These are phyloP conservation scores for Camelus bactrianus DNA, from an alignment of 2,113 vertebrate species.

Conservation along the genomic window DNA sequence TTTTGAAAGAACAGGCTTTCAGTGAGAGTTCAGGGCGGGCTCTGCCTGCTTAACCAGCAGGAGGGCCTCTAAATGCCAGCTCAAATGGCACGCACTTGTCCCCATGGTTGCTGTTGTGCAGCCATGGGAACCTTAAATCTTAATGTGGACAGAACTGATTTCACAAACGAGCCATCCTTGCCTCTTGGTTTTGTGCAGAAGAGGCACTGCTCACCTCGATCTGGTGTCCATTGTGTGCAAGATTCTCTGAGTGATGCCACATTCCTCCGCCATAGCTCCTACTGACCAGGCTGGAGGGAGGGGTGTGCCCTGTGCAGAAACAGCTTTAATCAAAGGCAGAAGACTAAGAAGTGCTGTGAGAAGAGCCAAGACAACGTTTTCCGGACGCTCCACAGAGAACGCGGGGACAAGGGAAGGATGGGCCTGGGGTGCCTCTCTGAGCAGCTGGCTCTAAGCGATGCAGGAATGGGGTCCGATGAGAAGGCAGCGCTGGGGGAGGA, in stretches of 20 bases:
- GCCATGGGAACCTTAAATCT: neutral
- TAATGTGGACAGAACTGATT: neutral
- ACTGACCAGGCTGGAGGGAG: neutral
- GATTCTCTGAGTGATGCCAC: neutral
- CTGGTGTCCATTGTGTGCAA: neutral
- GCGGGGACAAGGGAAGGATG: too few relatives aligned
- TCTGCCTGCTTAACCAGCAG: neutral
- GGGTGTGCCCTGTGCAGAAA: neutral
- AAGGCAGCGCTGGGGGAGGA: accelerated
- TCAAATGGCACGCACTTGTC: neutral
- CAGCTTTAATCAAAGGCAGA: neutral
- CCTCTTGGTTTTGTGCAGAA: neutral
- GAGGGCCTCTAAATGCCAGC: neutral
- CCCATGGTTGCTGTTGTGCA: neutral
- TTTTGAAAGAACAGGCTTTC: neutral
- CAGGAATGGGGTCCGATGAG: neutral
- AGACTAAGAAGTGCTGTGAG: neutral
- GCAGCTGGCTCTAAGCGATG: too few relatives aligned
- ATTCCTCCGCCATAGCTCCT: neutral
- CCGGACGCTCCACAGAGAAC: neutral
- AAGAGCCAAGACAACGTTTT: neutral
- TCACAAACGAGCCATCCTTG: neutral
- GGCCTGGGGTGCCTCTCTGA: accelerated
- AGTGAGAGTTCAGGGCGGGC: neutral
- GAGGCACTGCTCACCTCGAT: neutral